Conservation (phyloP, 2,797 vertebrate species). For the Apogon hyalosoma region DNA sequence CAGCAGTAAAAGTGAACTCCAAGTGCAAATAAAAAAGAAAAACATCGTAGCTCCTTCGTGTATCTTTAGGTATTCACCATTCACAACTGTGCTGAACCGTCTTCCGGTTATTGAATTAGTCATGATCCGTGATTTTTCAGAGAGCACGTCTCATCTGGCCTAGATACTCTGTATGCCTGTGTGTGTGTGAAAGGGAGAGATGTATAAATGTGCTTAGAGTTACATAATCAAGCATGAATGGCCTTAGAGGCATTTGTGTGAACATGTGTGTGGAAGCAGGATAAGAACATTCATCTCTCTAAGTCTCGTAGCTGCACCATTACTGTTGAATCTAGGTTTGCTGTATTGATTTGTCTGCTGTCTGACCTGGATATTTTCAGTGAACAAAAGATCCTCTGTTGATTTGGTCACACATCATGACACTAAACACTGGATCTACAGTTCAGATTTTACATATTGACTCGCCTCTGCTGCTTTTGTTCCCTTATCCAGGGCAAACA, state of each 20-base stretch:
- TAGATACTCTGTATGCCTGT: slow-evolving; percentile 38
- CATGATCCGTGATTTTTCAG: slow-evolving; percentile 50
- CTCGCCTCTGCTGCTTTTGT: not conserved
- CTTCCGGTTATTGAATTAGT: slow-evolving; percentile 61
- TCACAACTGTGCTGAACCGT: slow-evolving; percentile 38
- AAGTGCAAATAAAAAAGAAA: slow-evolving; percentile 18
- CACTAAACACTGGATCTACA: not conserved
- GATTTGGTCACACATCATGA: slow-evolving; percentile 17
- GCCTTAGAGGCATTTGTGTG: slow-evolving; percentile 33
- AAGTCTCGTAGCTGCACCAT: slow-evolving; percentile 11
- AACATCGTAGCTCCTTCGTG: not conserved
- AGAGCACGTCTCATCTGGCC: slow-evolving; percentile 57
- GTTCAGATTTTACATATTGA: slow-evolving; percentile 8
- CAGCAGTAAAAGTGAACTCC: slow-evolving; percentile 7
- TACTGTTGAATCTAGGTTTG: slow-evolving; percentile 46
- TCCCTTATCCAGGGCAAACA: slow-evolving; percentile 16
- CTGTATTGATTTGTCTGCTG: slow-evolving; percentile 58
- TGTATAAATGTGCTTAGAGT: slow-evolving; percentile 51
- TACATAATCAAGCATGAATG: slow-evolving; percentile 69
- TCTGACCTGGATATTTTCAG: slow-evolving; percentile 46
- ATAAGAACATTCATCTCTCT: slow-evolving; percentile 44
- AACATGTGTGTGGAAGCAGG: slow-evolving; percentile 13
- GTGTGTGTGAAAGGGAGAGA: slow-evolving; percentile 33
- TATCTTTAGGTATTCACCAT: slow-evolving; percentile 24
- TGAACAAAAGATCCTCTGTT: slow-evolving; percentile 50